Evolutionary conservation across 2,113 vertebrate species (phyloP), one percentile per base, ranked within the genome.

Genomic region (Lichenostomus cassidix): DNA sequence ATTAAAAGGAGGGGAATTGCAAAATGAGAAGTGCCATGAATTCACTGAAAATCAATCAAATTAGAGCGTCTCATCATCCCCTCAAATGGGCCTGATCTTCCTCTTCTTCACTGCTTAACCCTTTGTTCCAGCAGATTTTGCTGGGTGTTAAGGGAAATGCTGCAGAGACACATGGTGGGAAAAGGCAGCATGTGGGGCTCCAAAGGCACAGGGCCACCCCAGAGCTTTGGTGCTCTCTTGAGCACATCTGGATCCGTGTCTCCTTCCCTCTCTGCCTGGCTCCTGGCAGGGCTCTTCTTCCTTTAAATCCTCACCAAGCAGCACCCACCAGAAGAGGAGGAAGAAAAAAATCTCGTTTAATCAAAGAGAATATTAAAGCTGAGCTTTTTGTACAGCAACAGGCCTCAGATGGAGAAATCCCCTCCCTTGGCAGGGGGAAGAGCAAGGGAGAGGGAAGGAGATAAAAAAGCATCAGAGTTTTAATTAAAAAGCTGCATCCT

Each of bases 401-500:
- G 75, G 81, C 77, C 91, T 92, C 87, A 70, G 93, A 95, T 68
- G 58, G 95, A 94, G 93, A 94, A 84, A 85, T 86, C 76, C 46
- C 62, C 68, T 82, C 89, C 4, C 6, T 33, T 13, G 5, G 62
- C 23, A 4, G 41, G 22, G 60, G 59, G 60, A 47, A 79, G 67
- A 89, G 83, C 9, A 0, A 76, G 85, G 62, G 55, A 84, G 75
- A 90, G 49, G 50, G 52, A 82, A 83, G 39, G 83, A 96, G 90
- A 94, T 95, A 68, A 94, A 97, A 97, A 91, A 60, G 82, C 77
- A 87, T 77, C 78, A 41, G 91, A 78, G 70, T 94, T 97, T 93
- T 98, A 97, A 97, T 97, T 97, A 97, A 97, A 96, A 95, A 93
- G 77, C 87, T 2, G 71, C 93, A 93, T 86, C 83, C 83, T 59